Conservation (phyloP, 2,888 invertebrate species). For the Troides helena region DNA sequence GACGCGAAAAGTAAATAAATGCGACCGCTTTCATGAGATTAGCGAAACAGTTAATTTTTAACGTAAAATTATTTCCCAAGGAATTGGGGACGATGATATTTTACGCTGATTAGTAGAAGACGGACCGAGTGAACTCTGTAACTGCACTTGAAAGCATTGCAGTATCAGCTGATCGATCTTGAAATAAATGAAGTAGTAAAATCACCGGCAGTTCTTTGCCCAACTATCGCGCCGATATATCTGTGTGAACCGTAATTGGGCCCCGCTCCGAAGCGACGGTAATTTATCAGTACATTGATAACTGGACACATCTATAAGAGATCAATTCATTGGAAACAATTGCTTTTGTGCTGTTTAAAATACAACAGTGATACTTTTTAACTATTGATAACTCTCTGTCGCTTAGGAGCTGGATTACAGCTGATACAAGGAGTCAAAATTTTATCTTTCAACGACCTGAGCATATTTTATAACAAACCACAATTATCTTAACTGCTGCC, state of each 20-base stretch:
- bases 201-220: conserved; percentile 31
- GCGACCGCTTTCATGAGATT: not conserved
- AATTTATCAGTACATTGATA: conserved; percentile 54
- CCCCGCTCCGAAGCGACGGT: conserved; percentile 38
- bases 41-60: not conserved
- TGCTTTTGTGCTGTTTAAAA: conserved; percentile 7
- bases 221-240: conserved; percentile 43
- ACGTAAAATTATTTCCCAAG: not conserved
- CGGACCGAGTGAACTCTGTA: conserved; percentile 17
- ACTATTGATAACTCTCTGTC: not conserved
- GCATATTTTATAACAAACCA: no score
- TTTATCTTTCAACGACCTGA: no score
- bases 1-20: not conserved
- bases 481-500: no score
- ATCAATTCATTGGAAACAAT: conserved; percentile 20
- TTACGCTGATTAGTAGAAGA: conserved; percentile 21
- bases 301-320: conserved; percentile 45
- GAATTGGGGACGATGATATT: conserved; percentile 9
- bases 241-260: conserved; percentile 48
- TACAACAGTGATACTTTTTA: not conserved
- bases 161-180: conserved; percentile 41
- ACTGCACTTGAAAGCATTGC: conserved; percentile 16
- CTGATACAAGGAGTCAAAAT: no score
- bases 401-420: no score
- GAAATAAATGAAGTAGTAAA: conserved; percentile 45